Evolutionary conservation across 2,888 invertebrate genomes (phyloP).

Genomic region (Pachydiplax longipennis): DNA sequence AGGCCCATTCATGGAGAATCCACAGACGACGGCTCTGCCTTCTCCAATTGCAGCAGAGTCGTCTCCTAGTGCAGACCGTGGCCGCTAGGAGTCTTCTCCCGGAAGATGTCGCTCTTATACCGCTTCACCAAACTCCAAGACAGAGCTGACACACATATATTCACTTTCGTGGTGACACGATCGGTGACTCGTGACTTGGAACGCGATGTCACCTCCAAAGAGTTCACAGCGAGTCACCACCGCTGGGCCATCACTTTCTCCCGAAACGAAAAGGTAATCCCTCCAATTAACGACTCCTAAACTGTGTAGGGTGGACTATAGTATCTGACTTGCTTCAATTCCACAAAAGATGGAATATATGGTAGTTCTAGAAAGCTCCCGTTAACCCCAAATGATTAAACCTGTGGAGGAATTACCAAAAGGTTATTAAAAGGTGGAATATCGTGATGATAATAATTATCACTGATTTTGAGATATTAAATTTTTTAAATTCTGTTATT

Average conservation of each 20-base stretch:
- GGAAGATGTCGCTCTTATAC: slow-evolving; percentile 75
- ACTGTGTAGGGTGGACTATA: no score
- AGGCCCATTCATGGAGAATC: not conserved
- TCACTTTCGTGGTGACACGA: slow-evolving; percentile 82
- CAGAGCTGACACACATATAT: slow-evolving; percentile 82
- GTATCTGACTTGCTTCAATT: no score
- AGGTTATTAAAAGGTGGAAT: no score
- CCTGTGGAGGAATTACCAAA: no score
- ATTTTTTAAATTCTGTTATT: no score
- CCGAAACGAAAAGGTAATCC: slow-evolving; percentile 73
- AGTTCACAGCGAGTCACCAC: slow-evolving; percentile 82
- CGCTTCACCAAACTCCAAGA: slow-evolving; percentile 83
- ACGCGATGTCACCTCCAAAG: slow-evolving; percentile 81
- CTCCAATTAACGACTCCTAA: no score
- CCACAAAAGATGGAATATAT: no score
- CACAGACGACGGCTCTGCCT: not conserved
- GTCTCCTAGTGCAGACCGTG: not conserved
- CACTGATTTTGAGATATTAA: no score
- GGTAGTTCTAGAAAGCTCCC: no score
- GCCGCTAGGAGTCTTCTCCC: not conserved
- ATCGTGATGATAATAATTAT: no score
- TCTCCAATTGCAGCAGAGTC: not conserved
- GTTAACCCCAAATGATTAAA: no score
- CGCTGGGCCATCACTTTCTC: slow-evolving; percentile 83
- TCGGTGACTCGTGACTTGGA: slow-evolving; percentile 79